Conservation (phyloP, 2,113 vertebrate species). For the Pogona vitticeps region DNA sequence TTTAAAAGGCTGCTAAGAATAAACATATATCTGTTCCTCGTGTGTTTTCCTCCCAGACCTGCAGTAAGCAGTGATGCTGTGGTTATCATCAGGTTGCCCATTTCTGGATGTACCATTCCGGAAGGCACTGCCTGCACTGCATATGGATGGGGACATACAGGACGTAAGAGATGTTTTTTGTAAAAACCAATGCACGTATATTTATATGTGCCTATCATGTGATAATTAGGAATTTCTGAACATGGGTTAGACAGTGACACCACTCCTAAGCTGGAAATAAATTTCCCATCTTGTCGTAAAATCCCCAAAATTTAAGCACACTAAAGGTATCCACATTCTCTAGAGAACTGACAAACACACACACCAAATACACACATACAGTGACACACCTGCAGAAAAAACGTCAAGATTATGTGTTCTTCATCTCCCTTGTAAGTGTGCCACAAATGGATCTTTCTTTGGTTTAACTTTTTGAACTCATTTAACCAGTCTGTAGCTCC, state of each 20-base stretch:
- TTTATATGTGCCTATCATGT: slow-evolving; percentile 42
- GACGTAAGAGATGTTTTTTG: slow-evolving; percentile 84
- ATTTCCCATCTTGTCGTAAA: neutral
- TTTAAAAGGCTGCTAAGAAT: slow-evolving; percentile 21
- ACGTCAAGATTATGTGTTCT: neutral
- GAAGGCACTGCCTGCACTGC: slow-evolving; percentile 90
- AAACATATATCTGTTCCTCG: neutral
- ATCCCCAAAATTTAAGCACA: neutral
- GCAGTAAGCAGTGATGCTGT: slow-evolving; percentile 86
- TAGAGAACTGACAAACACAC: neutral
- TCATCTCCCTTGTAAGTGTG: too few relatives aligned
- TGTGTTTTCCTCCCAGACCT: slow-evolving; percentile 76
- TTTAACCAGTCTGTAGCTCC: too few relatives aligned
- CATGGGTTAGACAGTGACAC: neutral
- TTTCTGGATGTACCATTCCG: slow-evolving; percentile 90
- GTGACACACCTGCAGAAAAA: neutral
- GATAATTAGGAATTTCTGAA: neutral
- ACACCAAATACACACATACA: neutral
- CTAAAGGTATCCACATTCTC: neutral
- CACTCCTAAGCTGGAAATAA: neutral
- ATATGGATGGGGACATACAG: slow-evolving; percentile 97
- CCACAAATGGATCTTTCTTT: too few relatives aligned
- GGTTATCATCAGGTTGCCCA: slow-evolving; percentile 87
- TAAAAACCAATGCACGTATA: slow-evolving; percentile 48
- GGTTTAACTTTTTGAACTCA: too few relatives aligned